Evolutionary conservation across 2,113 vertebrate species (phyloP), one percentile per base, ranked within the genome.

Genomic region (Madoqua kirkii): DNA sequence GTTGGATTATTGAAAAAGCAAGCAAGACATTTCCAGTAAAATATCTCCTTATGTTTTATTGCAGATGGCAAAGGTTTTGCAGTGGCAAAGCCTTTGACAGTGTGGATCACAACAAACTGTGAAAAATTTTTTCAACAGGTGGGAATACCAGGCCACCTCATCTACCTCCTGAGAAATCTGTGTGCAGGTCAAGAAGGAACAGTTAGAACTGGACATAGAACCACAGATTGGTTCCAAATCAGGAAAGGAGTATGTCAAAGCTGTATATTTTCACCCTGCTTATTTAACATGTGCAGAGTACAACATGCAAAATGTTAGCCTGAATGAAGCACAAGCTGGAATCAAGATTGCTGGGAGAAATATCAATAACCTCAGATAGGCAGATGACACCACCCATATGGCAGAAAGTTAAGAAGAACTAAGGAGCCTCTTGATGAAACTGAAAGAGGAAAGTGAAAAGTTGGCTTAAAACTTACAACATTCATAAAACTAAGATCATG

Each of bases 1-100:
- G 0, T n/a, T 67, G 16, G 62, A 67, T n/a, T 16, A 67, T 67
- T 2, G 0, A 67, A 67, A n/a, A 67, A 5, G 16, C 16, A n/a
- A n/a, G 33, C 16, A n/a, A 67, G 33, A n/a, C 33, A 67, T 67
- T n/a, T n/a, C 16, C 64, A n/a, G 33, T 67, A n/a, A 67, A 67
- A 67, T 17, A n/a, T 67, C 16, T 67, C 16, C 33, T 67, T 67
- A 19, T 67, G 64, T 16, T 67, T 67, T n/a, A 19, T 19, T 67
- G 33, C 33, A 67, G 31, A 64, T 33, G 62, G 31, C 31, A 64
- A 64, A 17, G 7, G 31, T 33, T 60, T 60, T 31, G 59, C 59
- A 31, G 14, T 3, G 5, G 31, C 62, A 64, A 19, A 67, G 33
- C 33, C 33, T 67, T 64, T 67, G 31, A 67, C 16, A n/a, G 64